Evolutionary conservation across 2,888 invertebrate species (phyloP).

Genomic region (Pantelozetes paolii): DNA sequence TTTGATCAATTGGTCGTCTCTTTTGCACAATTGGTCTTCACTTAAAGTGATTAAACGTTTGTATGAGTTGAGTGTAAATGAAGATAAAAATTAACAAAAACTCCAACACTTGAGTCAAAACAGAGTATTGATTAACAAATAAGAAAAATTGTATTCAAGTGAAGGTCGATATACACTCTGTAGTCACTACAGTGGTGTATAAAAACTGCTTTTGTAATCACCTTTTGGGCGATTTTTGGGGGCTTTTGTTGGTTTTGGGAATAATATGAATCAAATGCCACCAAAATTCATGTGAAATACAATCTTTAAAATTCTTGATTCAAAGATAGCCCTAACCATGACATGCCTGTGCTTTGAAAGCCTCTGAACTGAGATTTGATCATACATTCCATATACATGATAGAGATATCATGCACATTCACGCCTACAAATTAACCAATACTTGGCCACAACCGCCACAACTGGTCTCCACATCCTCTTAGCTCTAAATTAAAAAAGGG

Average conservation of each 20-base stretch:
- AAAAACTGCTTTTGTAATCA: slow-evolving; percentile 18
- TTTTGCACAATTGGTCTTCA: neutral
- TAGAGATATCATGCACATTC: slow-evolving; percentile 33
- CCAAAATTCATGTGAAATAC: slow-evolving; percentile 29
- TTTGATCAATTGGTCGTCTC: slow-evolving; percentile 15
- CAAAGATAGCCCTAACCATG: slow-evolving; percentile 16
- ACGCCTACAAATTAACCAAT: slow-evolving; percentile 27
- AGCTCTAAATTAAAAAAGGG: slow-evolving; percentile 22
- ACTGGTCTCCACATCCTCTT: neutral
- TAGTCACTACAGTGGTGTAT: no score
- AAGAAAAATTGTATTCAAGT: slow-evolving; percentile 16
- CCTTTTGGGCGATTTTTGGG: neutral
- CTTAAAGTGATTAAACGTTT: neutral
- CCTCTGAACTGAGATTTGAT: neutral
- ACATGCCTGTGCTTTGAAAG: neutral
- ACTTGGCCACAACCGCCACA: neutral
- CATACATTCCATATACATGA: slow-evolving; percentile 19
- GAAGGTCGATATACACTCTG: slow-evolving; percentile 18
- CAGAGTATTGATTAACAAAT: neutral
- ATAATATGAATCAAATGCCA: slow-evolving; percentile 20
- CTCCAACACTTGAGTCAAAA: neutral
- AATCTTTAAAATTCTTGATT: slow-evolving; percentile 13
- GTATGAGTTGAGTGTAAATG: slow-evolving; percentile 12
- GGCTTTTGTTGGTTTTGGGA: slow-evolving; percentile 15
- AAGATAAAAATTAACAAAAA: slow-evolving; percentile 34